Evolutionary conservation across 2,888 invertebrate genomes (phyloP).

Genomic region (Cheiracanthium punctorium): DNA sequence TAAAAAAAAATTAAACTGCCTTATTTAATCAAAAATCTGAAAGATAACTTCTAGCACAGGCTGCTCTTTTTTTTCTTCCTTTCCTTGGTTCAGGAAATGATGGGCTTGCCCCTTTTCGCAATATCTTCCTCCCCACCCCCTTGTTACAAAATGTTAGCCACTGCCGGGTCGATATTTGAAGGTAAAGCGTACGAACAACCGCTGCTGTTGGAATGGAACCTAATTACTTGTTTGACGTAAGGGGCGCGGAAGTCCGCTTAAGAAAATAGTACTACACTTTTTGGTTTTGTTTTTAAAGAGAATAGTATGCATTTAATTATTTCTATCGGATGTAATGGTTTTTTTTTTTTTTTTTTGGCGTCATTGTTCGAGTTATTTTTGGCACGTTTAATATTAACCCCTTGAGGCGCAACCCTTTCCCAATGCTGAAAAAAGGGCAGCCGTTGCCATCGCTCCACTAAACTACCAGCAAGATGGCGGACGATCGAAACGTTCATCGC

Average conservation of each 20-base stretch:
- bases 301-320: too few relatives aligned
- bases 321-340: background rate
- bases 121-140: background rate
- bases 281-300: too few relatives aligned
- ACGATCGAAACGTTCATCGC: too few relatives aligned
- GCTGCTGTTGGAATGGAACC: too few relatives aligned
- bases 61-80: too few relatives aligned
- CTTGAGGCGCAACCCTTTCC: too few relatives aligned
- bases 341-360: too few relatives aligned
- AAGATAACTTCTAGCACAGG: too few relatives aligned
- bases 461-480: too few relatives aligned
- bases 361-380: background rate
- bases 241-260: background rate
- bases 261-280: background rate
- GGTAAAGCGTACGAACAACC: constrained; percentile 3
- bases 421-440: too few relatives aligned
- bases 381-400: too few relatives aligned
- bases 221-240: constrained; percentile 7
- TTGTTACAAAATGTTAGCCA: background rate
- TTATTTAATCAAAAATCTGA: background rate
- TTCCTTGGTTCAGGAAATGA: background rate
- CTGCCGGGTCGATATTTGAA: constrained; percentile 5
- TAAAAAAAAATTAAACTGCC: background rate
- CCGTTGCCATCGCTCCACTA: too few relatives aligned
- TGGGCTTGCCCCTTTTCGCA: background rate